Conservation (phyloP, 2,797 vertebrate species). For the Parauchenoglanis punctatus region DNA sequence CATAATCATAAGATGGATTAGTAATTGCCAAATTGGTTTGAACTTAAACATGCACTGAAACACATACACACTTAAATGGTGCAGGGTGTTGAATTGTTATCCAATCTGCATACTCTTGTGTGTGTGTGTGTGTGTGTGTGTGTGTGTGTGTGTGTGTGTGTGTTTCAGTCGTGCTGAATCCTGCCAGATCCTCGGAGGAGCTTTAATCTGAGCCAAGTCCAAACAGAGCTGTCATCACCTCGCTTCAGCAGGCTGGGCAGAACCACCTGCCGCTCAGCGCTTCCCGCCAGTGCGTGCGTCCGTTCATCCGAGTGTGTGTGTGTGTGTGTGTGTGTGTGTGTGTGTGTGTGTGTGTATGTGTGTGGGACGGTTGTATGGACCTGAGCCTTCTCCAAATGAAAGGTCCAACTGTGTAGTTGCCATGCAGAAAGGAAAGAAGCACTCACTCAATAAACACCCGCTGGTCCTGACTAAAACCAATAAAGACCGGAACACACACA, state of each 20-base stretch:
- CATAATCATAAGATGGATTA: no score
- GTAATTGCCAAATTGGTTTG: neutral
- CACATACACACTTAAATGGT: neutral
- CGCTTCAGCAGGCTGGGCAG: constrained; percentile 22
- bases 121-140: neutral
- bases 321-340: neutral
- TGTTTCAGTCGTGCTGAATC: neutral
- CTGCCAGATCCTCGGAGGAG: constrained; percentile 36
- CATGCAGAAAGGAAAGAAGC: constrained; percentile 31
- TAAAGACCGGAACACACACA: neutral
- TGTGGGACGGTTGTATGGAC: neutral
- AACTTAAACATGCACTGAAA: neutral
- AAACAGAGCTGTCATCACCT: constrained; percentile 41
- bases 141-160: constrained; percentile 22
- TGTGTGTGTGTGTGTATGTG: neutral
- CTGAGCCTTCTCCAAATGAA: constrained; percentile 18
- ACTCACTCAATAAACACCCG: constrained; percentile 11
- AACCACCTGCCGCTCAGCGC: constrained; percentile 29
- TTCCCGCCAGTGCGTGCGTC: neutral
- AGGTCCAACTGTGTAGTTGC: constrained; percentile 13
- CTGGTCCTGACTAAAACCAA: neutral
- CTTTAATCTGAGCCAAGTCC: constrained; percentile 30
- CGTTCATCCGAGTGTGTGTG: neutral
- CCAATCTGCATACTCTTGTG: neutral
- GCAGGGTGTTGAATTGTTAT: neutral